phyloP scores from a whole-genome alignment of 1,140 invertebrate species.

The Drosophila arizonae region DNA sequence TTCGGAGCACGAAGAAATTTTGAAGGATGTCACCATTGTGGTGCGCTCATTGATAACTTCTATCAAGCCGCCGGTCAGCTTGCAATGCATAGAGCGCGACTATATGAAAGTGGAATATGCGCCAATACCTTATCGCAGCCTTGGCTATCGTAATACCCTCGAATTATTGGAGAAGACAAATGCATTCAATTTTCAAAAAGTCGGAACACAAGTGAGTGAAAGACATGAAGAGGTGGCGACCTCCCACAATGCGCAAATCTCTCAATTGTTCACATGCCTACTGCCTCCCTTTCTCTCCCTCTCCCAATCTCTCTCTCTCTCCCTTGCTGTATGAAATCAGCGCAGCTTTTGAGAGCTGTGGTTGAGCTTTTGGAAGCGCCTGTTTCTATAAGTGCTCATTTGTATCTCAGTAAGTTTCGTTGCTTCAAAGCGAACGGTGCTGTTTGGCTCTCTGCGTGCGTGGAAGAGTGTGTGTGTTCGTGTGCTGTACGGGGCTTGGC shows the following conservation, averaged over 20 bases:
- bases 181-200: constrained; percentile 51
- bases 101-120: constrained; percentile 54
- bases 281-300: constrained; percentile 11
- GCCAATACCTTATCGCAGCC: constrained; percentile 43
- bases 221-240: background rate
- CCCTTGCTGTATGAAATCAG: constrained; percentile 6
- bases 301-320: constrained; percentile 7
- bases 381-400: constrained; percentile 20
- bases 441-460: constrained; percentile 3
- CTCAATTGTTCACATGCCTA: background rate
- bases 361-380: constrained; percentile 34
- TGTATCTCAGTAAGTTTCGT: constrained; percentile 52
- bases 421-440: constrained; percentile 55
- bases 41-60: constrained; percentile 69
- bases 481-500: constrained; percentile 41
- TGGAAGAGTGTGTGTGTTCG: constrained; percentile 10
- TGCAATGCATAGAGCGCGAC: constrained; percentile 52
- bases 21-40: constrained; percentile 50
- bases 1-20: constrained; percentile 7
- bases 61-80: constrained; percentile 57
- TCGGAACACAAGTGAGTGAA: constrained; percentile 55
- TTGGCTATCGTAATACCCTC: constrained; percentile 49
- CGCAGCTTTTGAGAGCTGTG: constrained; percentile 44
- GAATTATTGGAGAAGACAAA: constrained; percentile 53
- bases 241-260: constrained; percentile 20